Evolutionary conservation across 2,888 invertebrate genomes (phyloP).

Genomic region (Athripsodes cinereus): DNA sequence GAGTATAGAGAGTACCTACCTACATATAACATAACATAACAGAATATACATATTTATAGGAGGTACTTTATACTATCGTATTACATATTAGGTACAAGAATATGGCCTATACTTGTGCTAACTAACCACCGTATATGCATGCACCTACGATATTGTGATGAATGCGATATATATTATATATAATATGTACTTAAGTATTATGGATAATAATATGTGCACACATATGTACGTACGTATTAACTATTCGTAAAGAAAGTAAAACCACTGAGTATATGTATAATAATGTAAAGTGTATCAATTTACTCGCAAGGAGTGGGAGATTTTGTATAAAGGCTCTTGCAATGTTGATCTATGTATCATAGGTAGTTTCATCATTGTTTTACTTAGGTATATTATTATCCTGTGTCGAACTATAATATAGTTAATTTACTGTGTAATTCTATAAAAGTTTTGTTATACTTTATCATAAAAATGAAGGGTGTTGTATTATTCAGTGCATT

Average conservation of each 20-base stretch:
- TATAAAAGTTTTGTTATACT: background rate
- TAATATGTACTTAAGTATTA: no score
- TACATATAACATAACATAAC: no score
- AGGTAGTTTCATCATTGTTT: constrained; percentile 3
- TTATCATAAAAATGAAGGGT: constrained; percentile 21
- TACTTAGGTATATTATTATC: background rate
- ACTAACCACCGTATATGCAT: no score
- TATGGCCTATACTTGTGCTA: no score
- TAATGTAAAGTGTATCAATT: background rate
- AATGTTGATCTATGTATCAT: constrained; percentile 17
- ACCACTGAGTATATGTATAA: background rate
- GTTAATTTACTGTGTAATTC: background rate
- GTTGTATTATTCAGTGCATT: constrained; percentile 15
- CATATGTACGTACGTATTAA: constrained; percentile 3
- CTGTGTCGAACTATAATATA: background rate
- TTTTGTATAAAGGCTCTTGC: constrained; percentile 20
- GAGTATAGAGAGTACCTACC: no score
- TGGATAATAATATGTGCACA: constrained; percentile 3
- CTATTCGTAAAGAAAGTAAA: constrained; percentile 16
- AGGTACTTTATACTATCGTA: no score
- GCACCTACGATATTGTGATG: no score
- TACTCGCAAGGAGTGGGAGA: constrained; percentile 13
- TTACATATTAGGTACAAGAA: no score
- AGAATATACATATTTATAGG: no score
- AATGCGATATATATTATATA: no score